phyloP scores from a whole-genome alignment of 2,888 invertebrate species.

The Polydrusus cervinus region DNA sequence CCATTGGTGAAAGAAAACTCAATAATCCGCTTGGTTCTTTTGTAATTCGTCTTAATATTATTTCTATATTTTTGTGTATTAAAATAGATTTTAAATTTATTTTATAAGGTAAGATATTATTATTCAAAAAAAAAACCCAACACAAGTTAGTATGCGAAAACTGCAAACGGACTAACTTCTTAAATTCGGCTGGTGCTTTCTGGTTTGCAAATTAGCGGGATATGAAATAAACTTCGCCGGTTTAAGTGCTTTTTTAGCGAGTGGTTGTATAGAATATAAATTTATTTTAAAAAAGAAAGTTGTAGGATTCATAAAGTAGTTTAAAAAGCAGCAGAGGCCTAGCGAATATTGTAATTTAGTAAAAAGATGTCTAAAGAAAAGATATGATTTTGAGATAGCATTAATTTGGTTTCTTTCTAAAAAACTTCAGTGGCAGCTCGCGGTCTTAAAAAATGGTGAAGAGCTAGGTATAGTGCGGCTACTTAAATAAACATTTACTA shows the following conservation, averaged over 20 bases:
- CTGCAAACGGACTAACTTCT: conserved; percentile 9
- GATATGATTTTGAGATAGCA: not conserved
- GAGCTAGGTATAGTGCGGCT: too few relatives aligned
- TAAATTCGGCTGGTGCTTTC: conserved; percentile 21
- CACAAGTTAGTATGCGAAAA: conserved; percentile 10
- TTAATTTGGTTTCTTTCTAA: not conserved
- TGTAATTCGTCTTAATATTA: too few relatives aligned
- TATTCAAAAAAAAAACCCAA: not conserved
- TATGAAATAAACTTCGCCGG: conserved; percentile 33
- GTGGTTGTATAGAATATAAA: conserved; percentile 20
- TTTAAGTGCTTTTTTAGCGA: conserved; percentile 38
- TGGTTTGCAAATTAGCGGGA: conserved; percentile 37
- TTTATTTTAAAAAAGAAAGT: conserved; percentile 16
- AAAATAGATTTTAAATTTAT: too few relatives aligned
- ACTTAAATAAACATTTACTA: too few relatives aligned
- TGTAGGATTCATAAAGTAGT: conserved; percentile 10
- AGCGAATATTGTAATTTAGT: not conserved
- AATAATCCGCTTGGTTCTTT: too few relatives aligned
- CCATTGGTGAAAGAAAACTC: too few relatives aligned
- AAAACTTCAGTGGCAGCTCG: too few relatives aligned
- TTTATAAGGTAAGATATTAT: too few relatives aligned
- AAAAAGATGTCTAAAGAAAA: not conserved
- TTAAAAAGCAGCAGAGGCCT: not conserved
- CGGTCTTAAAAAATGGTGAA: too few relatives aligned
- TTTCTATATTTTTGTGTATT: too few relatives aligned